Conservation (phyloP, 2,113 vertebrate species). For the Paradisaea rubra region DNA sequence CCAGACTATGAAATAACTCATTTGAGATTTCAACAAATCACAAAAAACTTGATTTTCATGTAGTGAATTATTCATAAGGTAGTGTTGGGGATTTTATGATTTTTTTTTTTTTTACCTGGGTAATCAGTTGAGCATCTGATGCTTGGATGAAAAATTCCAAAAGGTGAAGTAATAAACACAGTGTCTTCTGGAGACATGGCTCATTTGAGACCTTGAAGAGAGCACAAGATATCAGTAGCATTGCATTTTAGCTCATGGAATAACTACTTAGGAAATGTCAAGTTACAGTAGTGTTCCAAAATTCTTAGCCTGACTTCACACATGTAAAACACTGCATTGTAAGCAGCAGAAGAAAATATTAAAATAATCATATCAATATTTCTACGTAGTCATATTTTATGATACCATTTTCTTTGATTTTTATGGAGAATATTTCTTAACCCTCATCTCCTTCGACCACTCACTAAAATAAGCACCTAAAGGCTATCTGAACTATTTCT, state of each 20-base stretch:
- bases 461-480: neutral
- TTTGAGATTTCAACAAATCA: neutral
- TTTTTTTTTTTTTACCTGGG: conserved; percentile 73
- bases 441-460: neutral
- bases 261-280: neutral
- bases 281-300: neutral
- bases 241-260: neutral
- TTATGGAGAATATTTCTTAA: neutral
- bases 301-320: neutral
- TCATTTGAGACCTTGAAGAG: conserved; percentile 74
- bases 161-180: conserved; percentile 79
- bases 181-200: conserved; percentile 70
- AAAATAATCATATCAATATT: neutral
- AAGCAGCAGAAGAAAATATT: neutral
- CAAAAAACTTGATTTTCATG: neutral
- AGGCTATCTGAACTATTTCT: neutral
- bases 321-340: neutral
- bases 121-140: conserved; percentile 73
- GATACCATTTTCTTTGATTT: neutral
- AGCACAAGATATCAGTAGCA: neutral
- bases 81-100: neutral
- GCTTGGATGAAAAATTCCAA: conserved; percentile 75
- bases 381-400: neutral
- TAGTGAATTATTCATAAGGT: neutral
- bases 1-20: neutral